Conservation (phyloP, 2,797 vertebrate species). For the Alcedo quadribrachys region DNA sequence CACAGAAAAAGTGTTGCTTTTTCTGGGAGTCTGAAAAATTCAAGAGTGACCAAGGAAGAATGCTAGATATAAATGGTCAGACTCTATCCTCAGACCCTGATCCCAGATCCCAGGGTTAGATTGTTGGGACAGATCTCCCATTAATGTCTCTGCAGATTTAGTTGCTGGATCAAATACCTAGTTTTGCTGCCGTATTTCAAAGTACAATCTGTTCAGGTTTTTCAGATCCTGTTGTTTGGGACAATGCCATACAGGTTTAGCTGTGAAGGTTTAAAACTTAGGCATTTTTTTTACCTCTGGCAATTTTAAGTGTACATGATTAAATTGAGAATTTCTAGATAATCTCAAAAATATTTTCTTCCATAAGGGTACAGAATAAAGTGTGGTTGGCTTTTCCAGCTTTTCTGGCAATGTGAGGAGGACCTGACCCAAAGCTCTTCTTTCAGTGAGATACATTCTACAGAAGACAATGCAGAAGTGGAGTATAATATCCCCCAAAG, state of each 20-base stretch:
- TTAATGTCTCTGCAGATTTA: not conserved
- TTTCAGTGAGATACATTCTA: not conserved
- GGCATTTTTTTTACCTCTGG: not conserved
- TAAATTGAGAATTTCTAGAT: not conserved
- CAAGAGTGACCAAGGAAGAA: not conserved
- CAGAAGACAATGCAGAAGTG: not conserved
- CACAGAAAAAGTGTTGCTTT: not conserved
- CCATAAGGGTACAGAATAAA: not conserved
- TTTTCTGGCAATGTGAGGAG: not conserved
- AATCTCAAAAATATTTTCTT: not conserved
- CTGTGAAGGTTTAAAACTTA: not conserved
- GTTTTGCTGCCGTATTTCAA: not conserved
- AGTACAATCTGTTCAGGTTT: not conserved
- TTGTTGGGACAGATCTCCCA: not conserved
- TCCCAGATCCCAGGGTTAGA: not conserved
- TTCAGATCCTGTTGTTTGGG: not conserved
- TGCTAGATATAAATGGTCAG: not conserved
- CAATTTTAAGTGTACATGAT: not conserved
- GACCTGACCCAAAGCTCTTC: not conserved
- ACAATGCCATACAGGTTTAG: not conserved
- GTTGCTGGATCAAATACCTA: not conserved
- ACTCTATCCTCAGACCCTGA: not conserved
- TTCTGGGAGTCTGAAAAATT: not conserved
- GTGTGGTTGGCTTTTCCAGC: not conserved
- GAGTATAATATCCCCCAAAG: not conserved